A percentile compares a stretch with the other conserved stretches of the same genome.
These are phyloP conservation scores for Ictalurus punctatus DNA, from an alignment of 2,113 vertebrate genomes.

Conservation along the genomic window DNA sequence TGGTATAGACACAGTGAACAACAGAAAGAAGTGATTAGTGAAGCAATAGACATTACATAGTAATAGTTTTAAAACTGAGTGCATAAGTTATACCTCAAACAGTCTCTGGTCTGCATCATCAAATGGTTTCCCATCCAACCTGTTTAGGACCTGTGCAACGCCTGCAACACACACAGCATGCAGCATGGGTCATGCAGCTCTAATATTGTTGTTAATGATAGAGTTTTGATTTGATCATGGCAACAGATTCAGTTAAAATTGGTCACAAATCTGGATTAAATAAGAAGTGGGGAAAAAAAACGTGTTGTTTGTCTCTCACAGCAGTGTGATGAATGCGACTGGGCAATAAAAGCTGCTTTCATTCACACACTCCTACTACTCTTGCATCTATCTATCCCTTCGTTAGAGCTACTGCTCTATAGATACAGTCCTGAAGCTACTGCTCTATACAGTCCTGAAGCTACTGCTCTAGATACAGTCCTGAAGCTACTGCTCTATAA, in stretches of 20 bases:
- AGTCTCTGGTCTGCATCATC: conserved; percentile 95
- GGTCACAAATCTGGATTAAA: background rate
- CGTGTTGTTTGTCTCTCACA: background rate
- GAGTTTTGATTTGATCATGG: background rate
- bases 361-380: conserved; percentile 23
- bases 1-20: background rate
- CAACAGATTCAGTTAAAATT: background rate
- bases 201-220: background rate
- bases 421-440: no score
- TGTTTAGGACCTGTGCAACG: conserved; percentile 95
- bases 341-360: conserved; percentile 29
- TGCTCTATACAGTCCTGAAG: background rate
- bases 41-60: background rate
- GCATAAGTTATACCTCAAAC: conserved; percentile 82
- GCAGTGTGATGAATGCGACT: conserved; percentile 12
- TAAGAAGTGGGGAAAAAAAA: background rate
- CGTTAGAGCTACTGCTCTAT: background rate
- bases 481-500: no score
- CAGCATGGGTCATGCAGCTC: conserved; percentile 1
- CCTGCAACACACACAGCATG: conserved; percentile 71
- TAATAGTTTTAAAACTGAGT: background rate
- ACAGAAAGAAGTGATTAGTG: conserved; percentile 2
- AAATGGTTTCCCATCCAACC: conserved; percentile 94
- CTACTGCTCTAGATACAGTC: background rate
- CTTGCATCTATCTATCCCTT: conserved; percentile 2